Percentiles rank a stretch among this genome's conserved stretches.
Evolutionary conservation across 2,113 vertebrate genomes (phyloP).

Genomic region (Rhodinocichla rosea): DNA sequence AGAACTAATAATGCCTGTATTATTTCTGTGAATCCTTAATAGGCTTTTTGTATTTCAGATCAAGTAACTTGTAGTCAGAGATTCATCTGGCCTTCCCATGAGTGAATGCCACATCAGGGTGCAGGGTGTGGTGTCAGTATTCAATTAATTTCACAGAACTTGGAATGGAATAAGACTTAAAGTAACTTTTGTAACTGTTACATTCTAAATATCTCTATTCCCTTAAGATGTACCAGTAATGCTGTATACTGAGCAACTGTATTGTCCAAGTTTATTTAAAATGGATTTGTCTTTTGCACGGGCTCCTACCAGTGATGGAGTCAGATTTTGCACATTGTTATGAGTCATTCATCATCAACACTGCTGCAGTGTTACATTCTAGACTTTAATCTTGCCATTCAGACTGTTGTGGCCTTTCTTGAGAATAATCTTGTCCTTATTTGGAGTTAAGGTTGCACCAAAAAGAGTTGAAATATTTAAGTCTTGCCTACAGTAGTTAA

Average conservation of each 20-base stretch:
- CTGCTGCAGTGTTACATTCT: neutral
- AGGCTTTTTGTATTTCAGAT: neutral
- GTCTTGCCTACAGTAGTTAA: neutral
- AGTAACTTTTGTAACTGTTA: neutral
- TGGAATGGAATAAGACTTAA: neutral
- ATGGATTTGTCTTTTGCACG: neutral
- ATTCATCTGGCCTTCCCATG: neutral
- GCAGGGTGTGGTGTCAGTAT: neutral
- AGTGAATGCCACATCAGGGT: neutral
- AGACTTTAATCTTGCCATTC: neutral
- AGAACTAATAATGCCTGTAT: neutral
- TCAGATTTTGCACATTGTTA: neutral
- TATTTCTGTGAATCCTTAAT: neutral
- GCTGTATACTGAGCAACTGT: neutral
- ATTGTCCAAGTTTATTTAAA: neutral
- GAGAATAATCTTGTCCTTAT: neutral
- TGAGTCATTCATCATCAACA: neutral
- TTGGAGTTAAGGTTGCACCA: neutral
- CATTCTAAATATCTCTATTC: neutral
- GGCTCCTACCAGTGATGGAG: neutral
- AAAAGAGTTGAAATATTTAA: neutral
- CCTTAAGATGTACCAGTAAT: neutral
- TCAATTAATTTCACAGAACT: neutral
- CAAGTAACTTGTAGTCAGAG: neutral
- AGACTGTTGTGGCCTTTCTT: neutral